Conservation (phyloP, 2,888 invertebrate species). For the Mythimna loreyi region DNA sequence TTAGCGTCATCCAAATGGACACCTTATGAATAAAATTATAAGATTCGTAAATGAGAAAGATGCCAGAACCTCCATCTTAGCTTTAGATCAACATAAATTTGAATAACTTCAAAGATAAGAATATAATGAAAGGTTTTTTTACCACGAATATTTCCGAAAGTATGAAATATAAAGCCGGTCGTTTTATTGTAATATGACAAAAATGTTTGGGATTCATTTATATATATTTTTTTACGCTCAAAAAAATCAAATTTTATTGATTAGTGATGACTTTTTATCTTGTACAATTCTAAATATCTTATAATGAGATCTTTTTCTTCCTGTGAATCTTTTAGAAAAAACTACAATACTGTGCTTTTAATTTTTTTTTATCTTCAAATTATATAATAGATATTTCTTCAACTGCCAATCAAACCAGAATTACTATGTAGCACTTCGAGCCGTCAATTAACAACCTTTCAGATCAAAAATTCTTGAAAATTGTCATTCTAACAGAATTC, state of each 20-base stretch:
- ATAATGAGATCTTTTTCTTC: neutral
- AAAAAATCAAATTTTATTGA: neutral
- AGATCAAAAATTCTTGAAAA: slow-evolving; percentile 40
- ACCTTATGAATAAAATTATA: slow-evolving; percentile 72
- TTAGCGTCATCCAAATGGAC: slow-evolving; percentile 59
- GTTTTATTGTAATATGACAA: slow-evolving; percentile 18
- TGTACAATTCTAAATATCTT: neutral
- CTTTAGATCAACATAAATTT: slow-evolving; percentile 73
- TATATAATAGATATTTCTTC: neutral
- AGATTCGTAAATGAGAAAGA: slow-evolving; percentile 66
- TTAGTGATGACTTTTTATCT: neutral
- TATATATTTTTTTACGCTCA: neutral
- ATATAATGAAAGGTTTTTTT: slow-evolving; percentile 64
- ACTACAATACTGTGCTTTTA: neutral
- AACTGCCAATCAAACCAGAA: slow-evolving; percentile 30
- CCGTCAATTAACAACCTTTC: slow-evolving; percentile 50
- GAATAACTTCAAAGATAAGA: slow-evolving; percentile 68
- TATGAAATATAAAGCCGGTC: slow-evolving; percentile 43
- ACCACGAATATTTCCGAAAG: slow-evolving; percentile 44
- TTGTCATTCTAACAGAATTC: slow-evolving; percentile 51
- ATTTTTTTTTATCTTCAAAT: too few relatives aligned
- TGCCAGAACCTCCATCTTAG: slow-evolving; percentile 59
- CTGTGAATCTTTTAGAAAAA: neutral
- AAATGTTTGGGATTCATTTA: slow-evolving; percentile 5
- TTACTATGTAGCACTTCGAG: slow-evolving; percentile 32